Evolutionary conservation across 1,140 invertebrate species (phyloP), one percentile per base, ranked within the genome.

Genomic region (Meteorus sp.): DNA sequence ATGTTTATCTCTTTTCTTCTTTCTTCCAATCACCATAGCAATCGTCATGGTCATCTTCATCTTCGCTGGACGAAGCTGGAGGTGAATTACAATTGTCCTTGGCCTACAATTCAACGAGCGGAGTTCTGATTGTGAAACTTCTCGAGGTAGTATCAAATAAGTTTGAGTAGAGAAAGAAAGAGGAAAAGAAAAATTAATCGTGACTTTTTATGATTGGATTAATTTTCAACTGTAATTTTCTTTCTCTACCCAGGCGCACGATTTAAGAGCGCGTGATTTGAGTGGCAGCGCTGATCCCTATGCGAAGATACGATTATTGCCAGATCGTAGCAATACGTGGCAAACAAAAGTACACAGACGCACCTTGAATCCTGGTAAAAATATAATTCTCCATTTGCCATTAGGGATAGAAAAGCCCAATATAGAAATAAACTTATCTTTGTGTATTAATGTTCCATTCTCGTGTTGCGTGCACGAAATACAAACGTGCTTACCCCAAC

Each of bases 331-430:
- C 45, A 84, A 84, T 60, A 82, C 85, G 15, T 85, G 83, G 81
- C 84, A 86, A 67, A 86, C 84, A 1, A 75, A 80, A 54, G 84
- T 87, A 53, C 85, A 87, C 65, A 85, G 84, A 63, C 84, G 83
- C 64, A 88, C 86, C 5, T 68, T 86, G 20, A 85, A 85, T 73
- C 86, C 87, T 55, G 81, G 82, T 84, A 73, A 68, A 29, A 45
- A 29, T 11, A 27, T 35, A 31, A 39, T 41, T 27, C n/a, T 39
- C 9, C 2, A 27, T 8, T 2, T 20, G 0, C 4, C 7, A 1
- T 17, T 43, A 6, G 41, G 33, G 7, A 31, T 2, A 33, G 0
- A 19, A 20, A 50, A 31, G 17, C 8, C 3, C 4, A 37, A 37
- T 2, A 33, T 11, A 33, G 17, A 37, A 37, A 37, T 33, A 6